Base-by-base conservation (phyloP, 2,888 invertebrate genomes). In the Drosophila eohydei region DNA sequence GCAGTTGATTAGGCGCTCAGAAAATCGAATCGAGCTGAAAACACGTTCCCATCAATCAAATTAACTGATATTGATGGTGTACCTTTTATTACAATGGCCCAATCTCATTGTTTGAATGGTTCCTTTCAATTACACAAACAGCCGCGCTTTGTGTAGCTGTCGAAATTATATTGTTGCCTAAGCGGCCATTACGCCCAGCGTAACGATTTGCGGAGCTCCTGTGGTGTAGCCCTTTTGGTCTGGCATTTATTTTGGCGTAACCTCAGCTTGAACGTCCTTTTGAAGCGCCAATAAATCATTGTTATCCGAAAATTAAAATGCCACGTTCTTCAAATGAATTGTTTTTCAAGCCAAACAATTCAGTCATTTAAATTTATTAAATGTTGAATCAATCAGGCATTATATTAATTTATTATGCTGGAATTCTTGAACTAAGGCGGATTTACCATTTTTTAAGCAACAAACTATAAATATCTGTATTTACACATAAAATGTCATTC, bases 61-160 rank as follows among this genome's bases (percentile, higher is more conserved):
- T 81, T 90, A 89, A 89, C 88, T 88, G 84, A 88, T 89, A 89
- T 89, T 86, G 86, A 90, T 90, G 81, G 78, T 83, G 60, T 71
- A 71, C 84, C 73, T 71, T 68, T 52, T 46, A 60, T 59, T 50
- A 52, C 26, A 44, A 74, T 66, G 54, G 50, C 43, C 32, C 34
- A 57, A 43, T 64, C 61, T 43, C 56, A 55, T 68, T 69, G 68
- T 71, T 55, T 50, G 60, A 71, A 59, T 54, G 66, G 16, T 36
- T 63, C 51, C 55, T 43, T 74, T 71, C 70, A 71, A 78, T 77
- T 83, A 71, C 50, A 46, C 57, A 57, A 55, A 32, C 38, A 64
- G 54, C 21, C 12, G 51, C 51, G 56, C 60, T 60, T 26, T 54
- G 65, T 58, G 59, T 56, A 48, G 52, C 44, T 32, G 41, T 30